Evolutionary conservation across 2,888 invertebrate genomes (phyloP), one percentile per base, ranked within the genome.

Genomic region (Matsumyia berberina): DNA sequence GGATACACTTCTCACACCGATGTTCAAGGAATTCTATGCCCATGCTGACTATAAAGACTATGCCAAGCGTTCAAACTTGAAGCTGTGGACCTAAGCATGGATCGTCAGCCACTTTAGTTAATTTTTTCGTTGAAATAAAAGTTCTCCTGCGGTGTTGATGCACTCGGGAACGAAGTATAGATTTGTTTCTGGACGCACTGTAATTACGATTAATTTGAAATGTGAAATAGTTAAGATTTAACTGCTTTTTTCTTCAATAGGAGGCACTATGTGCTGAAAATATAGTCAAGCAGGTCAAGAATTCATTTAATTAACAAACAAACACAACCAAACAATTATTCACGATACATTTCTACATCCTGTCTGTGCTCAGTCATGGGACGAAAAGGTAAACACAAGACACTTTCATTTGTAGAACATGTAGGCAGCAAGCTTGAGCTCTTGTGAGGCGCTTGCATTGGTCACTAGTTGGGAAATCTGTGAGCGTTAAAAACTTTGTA

Each of bases 1-100:
- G 64, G 95, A 95, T 87, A 92, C 93, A 1, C 93, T 95, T 24
- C 90, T 95, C 1, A 93, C 94, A 39, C 96, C 96, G 0, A 92
- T 91, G 60, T 93, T 94, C 90, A 92, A 93, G 58, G 97, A 97
- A 89, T 96, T 94, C 91, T 96, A 95, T 88, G 94, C 93, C 0
- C 96, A 97, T 90, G 88, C 93, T 8, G 91, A 93, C 58, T 92
- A 93, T 64, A 92, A 91, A 46, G 93, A 93, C 0, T 93, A 92
- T 89, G 92, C 90, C 82, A 92, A 93, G 87, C 93, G 95, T 70
- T 92, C 93, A 0, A 88, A 93, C 87, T 89, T 95, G 64, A 93
- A 93, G 86, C 89, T 94, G 86, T 92, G 93, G 90, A 92, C 93
- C 60, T 95, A 95, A 92, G 53, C 19, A 33, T 9, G 1, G 7